These are phyloP conservation scores for Lottia scabra DNA, from an alignment of 2,888 invertebrate genomes.

Conservation along the genomic window DNA sequence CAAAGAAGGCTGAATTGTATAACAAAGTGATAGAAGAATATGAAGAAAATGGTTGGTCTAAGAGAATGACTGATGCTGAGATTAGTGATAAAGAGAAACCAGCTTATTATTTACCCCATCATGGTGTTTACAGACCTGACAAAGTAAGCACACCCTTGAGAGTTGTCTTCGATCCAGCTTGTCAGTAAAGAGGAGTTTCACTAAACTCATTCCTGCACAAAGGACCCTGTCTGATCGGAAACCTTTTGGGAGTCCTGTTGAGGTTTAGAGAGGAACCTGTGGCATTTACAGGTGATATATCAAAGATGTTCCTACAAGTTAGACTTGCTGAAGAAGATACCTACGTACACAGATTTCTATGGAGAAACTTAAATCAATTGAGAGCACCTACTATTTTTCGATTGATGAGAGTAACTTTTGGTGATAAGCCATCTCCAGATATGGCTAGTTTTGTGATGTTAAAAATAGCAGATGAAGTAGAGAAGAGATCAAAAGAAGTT, in stretches of 20 bases:
- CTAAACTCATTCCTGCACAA: conserved; percentile 17
- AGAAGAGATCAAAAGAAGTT: conserved; percentile 10
- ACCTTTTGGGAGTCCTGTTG: conserved; percentile 15
- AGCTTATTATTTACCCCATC: conserved; percentile 11
- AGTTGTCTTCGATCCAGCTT: conserved; percentile 22
- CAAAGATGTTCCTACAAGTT: conserved; percentile 8
- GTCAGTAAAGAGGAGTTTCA: conserved; percentile 7
- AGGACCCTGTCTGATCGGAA: conserved; percentile 16
- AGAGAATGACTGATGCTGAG: neutral
- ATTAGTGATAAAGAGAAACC: conserved; percentile 2
- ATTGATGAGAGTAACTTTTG: conserved; percentile 8
- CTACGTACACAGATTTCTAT: conserved; percentile 17
- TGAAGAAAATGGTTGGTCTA: conserved; percentile 15
- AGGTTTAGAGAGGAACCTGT: conserved; percentile 9
- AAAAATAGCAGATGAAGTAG: conserved; percentile 10
- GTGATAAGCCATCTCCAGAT: conserved; percentile 22
- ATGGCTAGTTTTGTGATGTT: conserved; percentile 22
- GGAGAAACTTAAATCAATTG: conserved; percentile 14
- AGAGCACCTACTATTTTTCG: neutral
- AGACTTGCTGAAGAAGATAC: neutral
- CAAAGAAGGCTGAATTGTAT: conserved; percentile 5
- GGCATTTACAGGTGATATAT: conserved; percentile 19
- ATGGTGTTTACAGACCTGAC: conserved; percentile 14
- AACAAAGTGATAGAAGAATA: conserved; percentile 14
- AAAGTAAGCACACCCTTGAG: conserved; percentile 18